Conservation (phyloP, 2,888 invertebrate species). For the Heliconius ismenius region DNA sequence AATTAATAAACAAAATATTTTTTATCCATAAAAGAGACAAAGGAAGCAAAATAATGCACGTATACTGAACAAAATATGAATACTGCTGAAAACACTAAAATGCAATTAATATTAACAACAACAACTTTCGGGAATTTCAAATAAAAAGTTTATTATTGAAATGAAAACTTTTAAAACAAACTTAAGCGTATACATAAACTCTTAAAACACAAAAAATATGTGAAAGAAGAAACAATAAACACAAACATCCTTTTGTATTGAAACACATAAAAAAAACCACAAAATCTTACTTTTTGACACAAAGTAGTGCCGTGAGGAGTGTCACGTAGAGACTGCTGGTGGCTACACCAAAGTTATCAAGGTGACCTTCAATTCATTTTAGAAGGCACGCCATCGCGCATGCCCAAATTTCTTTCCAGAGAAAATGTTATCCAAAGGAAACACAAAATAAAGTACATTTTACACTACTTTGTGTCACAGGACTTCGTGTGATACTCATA, state of each 20-base stretch:
- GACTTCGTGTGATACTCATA: constrained; percentile 4
- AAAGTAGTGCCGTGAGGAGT: constrained; percentile 5
- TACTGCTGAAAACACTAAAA: background rate
- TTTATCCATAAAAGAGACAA: background rate
- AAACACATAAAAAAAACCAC: background rate
- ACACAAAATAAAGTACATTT: constrained; percentile 15
- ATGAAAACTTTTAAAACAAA: background rate
- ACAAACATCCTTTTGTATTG: background rate
- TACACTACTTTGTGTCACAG: constrained; percentile 19
- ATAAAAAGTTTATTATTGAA: background rate
- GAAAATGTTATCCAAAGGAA: constrained; percentile 53
- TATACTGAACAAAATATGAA: background rate
- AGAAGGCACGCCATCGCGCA: constrained; percentile 68
- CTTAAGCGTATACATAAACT: background rate
- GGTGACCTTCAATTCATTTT: constrained; percentile 75
- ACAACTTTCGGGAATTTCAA: background rate
- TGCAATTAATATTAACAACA: background rate
- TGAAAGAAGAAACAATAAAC: constrained; percentile 42
- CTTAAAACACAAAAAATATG: background rate
- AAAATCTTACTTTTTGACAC: background rate
- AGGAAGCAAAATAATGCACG: background rate
- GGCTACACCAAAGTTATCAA: constrained; percentile 49
- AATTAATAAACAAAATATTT: background rate
- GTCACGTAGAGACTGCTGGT: constrained; percentile 20
- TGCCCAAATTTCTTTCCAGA: constrained; percentile 54